These are phyloP conservation scores for Umimayanthus kanabou DNA, from an alignment of 92 coral and sea anemone species.

Conservation along the genomic window DNA sequence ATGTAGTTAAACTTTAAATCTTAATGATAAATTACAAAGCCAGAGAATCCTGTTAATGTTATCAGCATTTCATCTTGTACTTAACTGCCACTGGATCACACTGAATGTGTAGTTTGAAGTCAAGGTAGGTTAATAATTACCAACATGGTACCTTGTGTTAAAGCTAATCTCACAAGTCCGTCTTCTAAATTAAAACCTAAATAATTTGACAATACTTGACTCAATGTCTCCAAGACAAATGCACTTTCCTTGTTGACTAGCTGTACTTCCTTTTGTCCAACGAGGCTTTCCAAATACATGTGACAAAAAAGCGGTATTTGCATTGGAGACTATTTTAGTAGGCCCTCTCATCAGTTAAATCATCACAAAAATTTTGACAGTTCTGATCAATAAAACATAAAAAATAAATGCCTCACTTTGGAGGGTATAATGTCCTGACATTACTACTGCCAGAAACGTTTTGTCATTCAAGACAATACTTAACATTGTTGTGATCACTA, in stretches of 20 bases:
- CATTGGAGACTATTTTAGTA: neutral
- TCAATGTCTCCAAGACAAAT: neutral
- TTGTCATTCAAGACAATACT: too few species aligned
- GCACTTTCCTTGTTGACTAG: neutral
- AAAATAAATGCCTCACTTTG: too few species aligned
- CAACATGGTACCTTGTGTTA: neutral
- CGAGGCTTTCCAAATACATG: neutral
- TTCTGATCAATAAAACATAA: neutral
- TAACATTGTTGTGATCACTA: neutral
- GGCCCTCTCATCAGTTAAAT: too few species aligned
- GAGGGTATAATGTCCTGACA: too few species aligned
- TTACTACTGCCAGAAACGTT: too few species aligned
- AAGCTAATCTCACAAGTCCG: neutral
- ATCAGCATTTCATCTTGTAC: neutral
- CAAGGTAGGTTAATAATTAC: constrained; percentile 13
- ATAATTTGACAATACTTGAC: neutral
- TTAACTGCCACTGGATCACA: neutral
- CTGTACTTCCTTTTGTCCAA: neutral
- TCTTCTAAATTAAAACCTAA: neutral
- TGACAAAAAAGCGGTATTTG: neutral
- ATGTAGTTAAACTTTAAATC: neutral
- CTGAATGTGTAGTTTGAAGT: neutral
- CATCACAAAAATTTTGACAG: neutral
- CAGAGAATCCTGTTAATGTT: neutral
- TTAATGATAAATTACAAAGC: neutral